Conservation (phyloP, 2,888 invertebrate species). For the Crioceris asparagi region DNA sequence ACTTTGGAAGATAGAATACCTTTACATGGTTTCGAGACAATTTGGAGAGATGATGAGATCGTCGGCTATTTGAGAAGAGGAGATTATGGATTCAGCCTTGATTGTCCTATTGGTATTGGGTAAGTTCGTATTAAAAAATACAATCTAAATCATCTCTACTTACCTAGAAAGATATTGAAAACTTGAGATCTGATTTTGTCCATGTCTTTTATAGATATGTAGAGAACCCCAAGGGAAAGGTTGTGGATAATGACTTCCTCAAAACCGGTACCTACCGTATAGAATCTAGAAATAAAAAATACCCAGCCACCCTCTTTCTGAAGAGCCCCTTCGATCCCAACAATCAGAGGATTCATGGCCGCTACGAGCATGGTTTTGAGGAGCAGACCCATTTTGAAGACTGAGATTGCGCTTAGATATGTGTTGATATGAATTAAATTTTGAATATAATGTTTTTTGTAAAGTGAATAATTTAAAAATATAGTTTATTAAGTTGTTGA, state of each 20-base stretch:
- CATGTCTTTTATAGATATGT: conserved; percentile 43
- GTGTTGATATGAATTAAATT: not conserved
- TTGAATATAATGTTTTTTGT: not conserved
- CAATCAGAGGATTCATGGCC: conserved; percentile 62
- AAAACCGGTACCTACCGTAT: conserved; percentile 65
- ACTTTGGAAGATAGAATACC: conserved; percentile 60
- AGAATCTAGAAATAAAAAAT: conserved; percentile 65
- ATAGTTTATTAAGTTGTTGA: too few relatives aligned
- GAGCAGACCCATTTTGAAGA: conserved; percentile 38
- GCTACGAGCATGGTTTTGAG: conserved; percentile 43
- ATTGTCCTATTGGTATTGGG: conserved; percentile 51
- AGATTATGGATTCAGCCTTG: conserved; percentile 59
- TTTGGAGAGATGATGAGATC: conserved; percentile 64
- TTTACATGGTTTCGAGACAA: conserved; percentile 77
- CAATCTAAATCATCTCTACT: too few relatives aligned
- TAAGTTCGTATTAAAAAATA: conserved; percentile 30
- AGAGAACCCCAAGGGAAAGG: conserved; percentile 45
- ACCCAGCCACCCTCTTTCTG: conserved; percentile 58
- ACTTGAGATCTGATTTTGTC: too few relatives aligned
- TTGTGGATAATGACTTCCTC: conserved; percentile 55
- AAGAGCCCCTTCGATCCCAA: conserved; percentile 76
- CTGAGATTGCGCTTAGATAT: conserved; percentile 22
- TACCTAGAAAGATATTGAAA: too few relatives aligned
- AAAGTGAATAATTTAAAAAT: not conserved
- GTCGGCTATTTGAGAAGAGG: conserved; percentile 75